These are phyloP conservation scores for Homarus americanus DNA, from an alignment of 1,140 invertebrate genomes.

Conservation along the genomic window DNA sequence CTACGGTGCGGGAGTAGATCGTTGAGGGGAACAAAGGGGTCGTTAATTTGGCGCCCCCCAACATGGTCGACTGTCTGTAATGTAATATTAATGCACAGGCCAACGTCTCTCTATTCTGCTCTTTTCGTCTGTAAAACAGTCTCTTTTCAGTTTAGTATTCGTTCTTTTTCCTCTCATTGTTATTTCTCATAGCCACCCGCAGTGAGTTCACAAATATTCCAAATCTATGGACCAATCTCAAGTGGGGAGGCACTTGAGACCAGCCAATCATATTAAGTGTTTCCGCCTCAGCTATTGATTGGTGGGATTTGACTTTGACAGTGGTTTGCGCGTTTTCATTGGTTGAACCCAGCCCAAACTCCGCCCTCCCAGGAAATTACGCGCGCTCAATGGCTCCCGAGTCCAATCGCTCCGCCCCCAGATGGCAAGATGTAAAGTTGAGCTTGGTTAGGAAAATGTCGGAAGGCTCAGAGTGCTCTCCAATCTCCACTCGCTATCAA, in stretches of 20 bases:
- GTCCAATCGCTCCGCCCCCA: slow-evolving; percentile 56
- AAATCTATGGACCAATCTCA: slow-evolving; percentile 74
- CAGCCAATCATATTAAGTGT: slow-evolving; percentile 75
- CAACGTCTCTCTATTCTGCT: slow-evolving; percentile 74
- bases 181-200: slow-evolving; percentile 73
- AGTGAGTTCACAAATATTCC: slow-evolving; percentile 75
- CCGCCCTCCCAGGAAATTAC: slow-evolving; percentile 49
- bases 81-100: slow-evolving; percentile 74
- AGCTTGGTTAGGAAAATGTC: slow-evolving; percentile 74
- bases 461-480: slow-evolving; percentile 74
- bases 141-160: slow-evolving; percentile 73
- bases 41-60: slow-evolving; percentile 62
- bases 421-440: slow-evolving; percentile 73
- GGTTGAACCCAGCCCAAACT: slow-evolving; percentile 35
- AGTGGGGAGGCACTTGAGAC: slow-evolving; percentile 72
- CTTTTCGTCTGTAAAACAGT: slow-evolving; percentile 75
- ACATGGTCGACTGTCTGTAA: slow-evolving; percentile 71
- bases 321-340: slow-evolving; percentile 45
- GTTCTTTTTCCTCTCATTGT: slow-evolving; percentile 73
- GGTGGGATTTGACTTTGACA: slow-evolving; percentile 74
- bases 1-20: slow-evolving; percentile 38
- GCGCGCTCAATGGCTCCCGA: slow-evolving; percentile 53
- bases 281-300: slow-evolving; percentile 74
- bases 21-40: slow-evolving; percentile 45
- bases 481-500: slow-evolving; percentile 74